A percentile compares a stretch with the other conserved stretches of the same genome.
Evolutionary conservation across 2,888 invertebrate genomes (phyloP).

Genomic region (Lasioglossum villosulum): DNA sequence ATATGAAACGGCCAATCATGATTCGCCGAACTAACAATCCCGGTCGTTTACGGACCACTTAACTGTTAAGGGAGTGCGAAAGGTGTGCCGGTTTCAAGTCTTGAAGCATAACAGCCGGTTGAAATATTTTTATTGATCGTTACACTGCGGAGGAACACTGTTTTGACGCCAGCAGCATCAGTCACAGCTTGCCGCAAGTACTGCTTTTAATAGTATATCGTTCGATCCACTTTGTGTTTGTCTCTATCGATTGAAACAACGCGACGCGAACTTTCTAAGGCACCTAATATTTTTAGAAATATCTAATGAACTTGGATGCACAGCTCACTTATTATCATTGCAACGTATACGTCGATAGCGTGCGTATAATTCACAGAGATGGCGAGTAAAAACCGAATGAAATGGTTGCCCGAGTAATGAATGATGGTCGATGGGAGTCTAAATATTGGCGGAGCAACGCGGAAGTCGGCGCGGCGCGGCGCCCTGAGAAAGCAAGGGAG

Average conservation of each 20-base stretch:
- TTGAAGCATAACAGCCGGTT: not conserved
- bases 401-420: not conserved
- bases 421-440: not conserved
- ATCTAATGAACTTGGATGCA: not conserved
- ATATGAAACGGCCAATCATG: not conserved
- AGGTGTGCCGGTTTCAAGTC: not conserved
- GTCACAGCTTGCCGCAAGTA: no score
- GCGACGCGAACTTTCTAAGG: not conserved
- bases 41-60: slow-evolving; percentile 6
- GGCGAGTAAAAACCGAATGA: not conserved
- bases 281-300: not conserved
- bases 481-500: slow-evolving; percentile 19
- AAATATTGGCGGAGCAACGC: slow-evolving; percentile 12
- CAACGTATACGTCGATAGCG: not conserved
- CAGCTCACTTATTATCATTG: not conserved
- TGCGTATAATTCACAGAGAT: not conserved
- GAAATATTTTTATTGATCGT: not conserved
- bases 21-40: slow-evolving; percentile 4
- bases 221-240: not conserved
- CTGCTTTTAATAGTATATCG: not conserved
- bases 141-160: not conserved
- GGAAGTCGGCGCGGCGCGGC: not conserved
- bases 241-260: not conserved
- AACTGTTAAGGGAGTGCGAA: slow-evolving; percentile 3
- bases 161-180: not conserved